phyloP scores from a whole-genome alignment of 2,888 invertebrate species.

The Catocala fraxini region DNA sequence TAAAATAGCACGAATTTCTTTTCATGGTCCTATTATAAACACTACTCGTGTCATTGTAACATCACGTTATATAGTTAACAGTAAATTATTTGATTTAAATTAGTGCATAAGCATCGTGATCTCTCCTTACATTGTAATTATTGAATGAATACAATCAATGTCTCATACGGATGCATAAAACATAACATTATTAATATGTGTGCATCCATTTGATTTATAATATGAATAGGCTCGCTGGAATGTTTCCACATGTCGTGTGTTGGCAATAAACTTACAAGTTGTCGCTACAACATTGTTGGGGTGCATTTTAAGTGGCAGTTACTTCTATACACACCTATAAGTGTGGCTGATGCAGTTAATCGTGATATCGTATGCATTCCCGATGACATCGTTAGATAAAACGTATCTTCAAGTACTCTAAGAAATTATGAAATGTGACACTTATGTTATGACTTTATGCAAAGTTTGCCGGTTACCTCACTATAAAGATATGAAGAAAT shows the following conservation, averaged over 20 bases:
- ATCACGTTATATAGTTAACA: too few species aligned
- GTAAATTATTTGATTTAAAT: too few species aligned
- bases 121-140: too few species aligned
- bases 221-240: not conserved
- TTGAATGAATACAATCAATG: too few species aligned
- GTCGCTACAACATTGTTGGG: constrained; percentile 5
- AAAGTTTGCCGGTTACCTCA: too few species aligned
- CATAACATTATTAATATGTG: not conserved
- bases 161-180: not conserved
- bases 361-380: not conserved
- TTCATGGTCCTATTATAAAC: too few species aligned
- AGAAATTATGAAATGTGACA: not conserved
- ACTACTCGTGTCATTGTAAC: too few species aligned
- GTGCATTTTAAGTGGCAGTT: constrained; percentile 2
- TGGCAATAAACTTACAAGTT: constrained; percentile 2
- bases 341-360: constrained; percentile 3
- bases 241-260: not conserved
- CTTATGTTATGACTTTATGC: not conserved
- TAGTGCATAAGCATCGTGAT: too few species aligned
- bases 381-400: not conserved
- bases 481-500: too few species aligned
- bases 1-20: too few species aligned
- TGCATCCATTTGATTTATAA: not conserved
- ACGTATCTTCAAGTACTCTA: not conserved
- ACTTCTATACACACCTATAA: not conserved